phyloP scores from a whole-genome alignment of 2,888 invertebrate species.

The Philaethria dido region DNA sequence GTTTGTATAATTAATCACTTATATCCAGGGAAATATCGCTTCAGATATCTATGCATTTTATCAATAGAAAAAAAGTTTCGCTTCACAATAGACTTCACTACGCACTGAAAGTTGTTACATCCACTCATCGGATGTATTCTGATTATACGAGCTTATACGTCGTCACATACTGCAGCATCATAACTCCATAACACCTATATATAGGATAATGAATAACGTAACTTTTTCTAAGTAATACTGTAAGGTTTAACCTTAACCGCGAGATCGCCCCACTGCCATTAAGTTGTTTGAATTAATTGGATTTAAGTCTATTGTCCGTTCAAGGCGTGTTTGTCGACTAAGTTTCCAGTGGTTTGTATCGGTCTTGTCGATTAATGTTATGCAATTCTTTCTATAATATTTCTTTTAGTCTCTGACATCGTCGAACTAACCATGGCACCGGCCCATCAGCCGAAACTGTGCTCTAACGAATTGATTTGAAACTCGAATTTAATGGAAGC shows the following conservation, averaged over 20 bases:
- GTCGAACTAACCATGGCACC: conserved; percentile 34
- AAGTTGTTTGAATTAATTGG: conserved; percentile 32
- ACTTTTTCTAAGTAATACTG: conserved; percentile 9
- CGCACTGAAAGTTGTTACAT: not conserved
- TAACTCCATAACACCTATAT: conserved; percentile 21
- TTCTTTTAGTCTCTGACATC: conserved; percentile 29
- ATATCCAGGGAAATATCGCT: conserved; percentile 11
- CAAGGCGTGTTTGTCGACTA: conserved; percentile 37
- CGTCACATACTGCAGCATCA: conserved; percentile 32
- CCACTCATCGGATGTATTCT: not conserved
- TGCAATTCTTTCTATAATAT: conserved; percentile 47
- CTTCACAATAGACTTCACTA: conserved; percentile 2
- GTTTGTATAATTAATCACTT: conserved; percentile 8
- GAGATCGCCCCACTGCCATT: conserved; percentile 14
- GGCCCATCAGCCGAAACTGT: conserved; percentile 36
- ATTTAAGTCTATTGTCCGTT: conserved; percentile 35
- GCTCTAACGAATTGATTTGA: conserved; percentile 43
- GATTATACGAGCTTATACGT: not conserved
- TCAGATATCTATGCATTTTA: conserved; percentile 7
- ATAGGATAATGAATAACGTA: conserved; percentile 18
- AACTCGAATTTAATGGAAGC: not conserved
- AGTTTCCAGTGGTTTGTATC: conserved; percentile 30
- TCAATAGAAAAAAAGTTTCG: conserved; percentile 1
- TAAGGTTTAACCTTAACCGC: conserved; percentile 25
- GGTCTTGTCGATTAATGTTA: conserved; percentile 39